Evolutionary conservation across 2,888 invertebrate genomes (phyloP).

Genomic region (Cantharis flavilabris): DNA sequence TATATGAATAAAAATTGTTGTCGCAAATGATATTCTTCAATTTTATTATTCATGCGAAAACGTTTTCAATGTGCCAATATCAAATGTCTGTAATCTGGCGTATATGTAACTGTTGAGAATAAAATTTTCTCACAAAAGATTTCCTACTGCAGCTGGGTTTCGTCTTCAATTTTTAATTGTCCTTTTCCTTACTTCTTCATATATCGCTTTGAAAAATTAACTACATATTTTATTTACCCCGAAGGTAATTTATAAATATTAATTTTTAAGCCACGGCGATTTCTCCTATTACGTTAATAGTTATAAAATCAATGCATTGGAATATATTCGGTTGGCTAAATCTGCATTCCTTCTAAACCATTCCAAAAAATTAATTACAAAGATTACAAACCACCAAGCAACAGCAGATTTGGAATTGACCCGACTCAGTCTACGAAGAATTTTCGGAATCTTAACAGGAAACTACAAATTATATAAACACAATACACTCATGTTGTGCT

Average conservation of each 20-base stretch:
- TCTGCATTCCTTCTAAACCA: neutral
- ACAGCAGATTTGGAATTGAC: neutral
- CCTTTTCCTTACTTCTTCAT: neutral
- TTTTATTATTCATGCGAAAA: neutral
- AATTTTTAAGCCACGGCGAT: neutral
- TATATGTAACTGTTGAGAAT: neutral
- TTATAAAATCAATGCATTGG: neutral
- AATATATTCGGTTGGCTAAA: neutral
- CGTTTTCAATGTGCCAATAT: neutral
- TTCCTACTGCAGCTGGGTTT: neutral
- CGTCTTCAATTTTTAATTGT: neutral
- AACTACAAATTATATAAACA: neutral
- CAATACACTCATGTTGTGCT: neutral
- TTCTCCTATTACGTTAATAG: neutral
- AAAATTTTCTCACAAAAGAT: neutral
- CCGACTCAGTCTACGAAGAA: neutral
- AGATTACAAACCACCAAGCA: neutral
- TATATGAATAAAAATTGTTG: neutral
- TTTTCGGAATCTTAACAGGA: neutral
- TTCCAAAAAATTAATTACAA: neutral
- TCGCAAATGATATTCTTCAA: neutral
- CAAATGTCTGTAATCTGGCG: neutral
- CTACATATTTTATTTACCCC: neutral
- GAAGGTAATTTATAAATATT: neutral
- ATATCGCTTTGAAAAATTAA: neutral